Percentiles rank a stretch among this genome's conserved stretches.
These are phyloP conservation scores for Selenia dentaria DNA, from an alignment of 2,888 invertebrate genomes.

Conservation along the genomic window DNA sequence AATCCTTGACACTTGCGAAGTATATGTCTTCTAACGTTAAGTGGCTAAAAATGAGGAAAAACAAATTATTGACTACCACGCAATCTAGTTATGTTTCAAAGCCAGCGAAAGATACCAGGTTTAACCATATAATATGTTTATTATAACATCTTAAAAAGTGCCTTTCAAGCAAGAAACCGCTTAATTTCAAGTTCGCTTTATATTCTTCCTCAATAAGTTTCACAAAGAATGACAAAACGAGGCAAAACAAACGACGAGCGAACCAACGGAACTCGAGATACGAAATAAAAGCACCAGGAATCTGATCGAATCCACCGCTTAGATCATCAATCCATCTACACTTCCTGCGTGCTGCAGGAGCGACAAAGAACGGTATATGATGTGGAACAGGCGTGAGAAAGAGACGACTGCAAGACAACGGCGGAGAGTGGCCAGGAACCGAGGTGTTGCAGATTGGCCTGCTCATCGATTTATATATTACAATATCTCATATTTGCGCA, in stretches of 20 bases:
- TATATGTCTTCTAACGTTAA: no score
- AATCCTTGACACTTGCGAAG: no score
- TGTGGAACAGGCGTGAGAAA: conserved; percentile 18
- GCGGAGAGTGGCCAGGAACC: conserved; percentile 34
- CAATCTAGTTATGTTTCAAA: no score
- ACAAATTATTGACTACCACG: no score
- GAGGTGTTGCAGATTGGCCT: conserved; percentile 48
- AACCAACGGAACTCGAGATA: conserved; percentile 11
- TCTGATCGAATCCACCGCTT: conserved; percentile 42
- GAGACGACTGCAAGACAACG: conserved; percentile 41
- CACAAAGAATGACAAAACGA: not conserved
- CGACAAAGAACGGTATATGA: conserved; percentile 43
- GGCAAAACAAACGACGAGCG: conserved; percentile 1
- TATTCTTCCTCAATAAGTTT: not conserved
- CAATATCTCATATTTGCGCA: no score
- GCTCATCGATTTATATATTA: conserved; percentile 10
- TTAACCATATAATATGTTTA: no score
- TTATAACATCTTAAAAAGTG: no score
- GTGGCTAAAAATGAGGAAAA: no score
- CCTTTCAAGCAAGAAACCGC: no score
- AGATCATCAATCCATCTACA: conserved; percentile 73
- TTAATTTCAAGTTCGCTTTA: not conserved
- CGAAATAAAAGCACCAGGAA: conserved; percentile 14
- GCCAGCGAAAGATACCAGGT: no score
- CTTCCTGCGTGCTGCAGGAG: conserved; percentile 64